A percentile compares a stretch with the other conserved stretches of the same genome.
These are phyloP conservation scores for Trachelus troglodyta DNA, from an alignment of 2,888 invertebrate species.

Conservation along the genomic window DNA sequence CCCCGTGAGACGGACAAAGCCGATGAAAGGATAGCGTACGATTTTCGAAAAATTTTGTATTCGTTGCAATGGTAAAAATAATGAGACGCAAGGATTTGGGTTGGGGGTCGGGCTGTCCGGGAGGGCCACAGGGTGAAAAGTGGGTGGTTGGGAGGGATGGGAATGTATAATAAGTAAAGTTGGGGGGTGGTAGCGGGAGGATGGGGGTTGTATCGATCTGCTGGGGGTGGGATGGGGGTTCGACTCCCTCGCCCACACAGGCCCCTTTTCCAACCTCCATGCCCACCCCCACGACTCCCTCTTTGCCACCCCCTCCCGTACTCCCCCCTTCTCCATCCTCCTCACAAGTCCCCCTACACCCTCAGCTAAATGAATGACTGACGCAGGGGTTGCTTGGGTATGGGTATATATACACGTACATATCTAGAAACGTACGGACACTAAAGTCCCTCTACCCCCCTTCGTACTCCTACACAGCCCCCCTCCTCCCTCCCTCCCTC, in stretches of 20 bases:
- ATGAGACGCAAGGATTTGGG: constrained; percentile 59
- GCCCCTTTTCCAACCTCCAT: constrained; percentile 73
- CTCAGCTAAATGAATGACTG: constrained; percentile 65
- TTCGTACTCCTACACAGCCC: constrained; percentile 16
- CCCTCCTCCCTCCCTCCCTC: constrained; percentile 15
- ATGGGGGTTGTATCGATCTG: constrained; percentile 64
- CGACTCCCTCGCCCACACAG: constrained; percentile 50
- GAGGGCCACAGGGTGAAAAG: constrained; percentile 16
- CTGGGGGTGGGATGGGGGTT: constrained; percentile 51
- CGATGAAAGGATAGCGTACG: background rate
- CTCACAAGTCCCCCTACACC: constrained; percentile 12
- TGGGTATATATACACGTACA: constrained; percentile 46
- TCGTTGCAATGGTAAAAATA: constrained; percentile 60
- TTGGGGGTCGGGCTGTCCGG: constrained; percentile 17
- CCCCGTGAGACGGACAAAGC: background rate
- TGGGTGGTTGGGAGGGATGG: constrained; percentile 38
- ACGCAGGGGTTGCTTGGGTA: constrained; percentile 56
- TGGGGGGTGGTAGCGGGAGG: constrained; percentile 51
- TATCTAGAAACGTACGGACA: constrained; percentile 28
- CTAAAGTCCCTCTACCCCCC: constrained; percentile 26
- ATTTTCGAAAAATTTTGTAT: background rate
- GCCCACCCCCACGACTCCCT: constrained; percentile 61
- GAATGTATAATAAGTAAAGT: constrained; percentile 63
- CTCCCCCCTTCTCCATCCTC: background rate
- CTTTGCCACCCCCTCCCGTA: constrained; percentile 36